These are phyloP conservation scores for Panthera leo DNA, from an alignment of 2,113 vertebrate genomes.

Conservation along the genomic window DNA sequence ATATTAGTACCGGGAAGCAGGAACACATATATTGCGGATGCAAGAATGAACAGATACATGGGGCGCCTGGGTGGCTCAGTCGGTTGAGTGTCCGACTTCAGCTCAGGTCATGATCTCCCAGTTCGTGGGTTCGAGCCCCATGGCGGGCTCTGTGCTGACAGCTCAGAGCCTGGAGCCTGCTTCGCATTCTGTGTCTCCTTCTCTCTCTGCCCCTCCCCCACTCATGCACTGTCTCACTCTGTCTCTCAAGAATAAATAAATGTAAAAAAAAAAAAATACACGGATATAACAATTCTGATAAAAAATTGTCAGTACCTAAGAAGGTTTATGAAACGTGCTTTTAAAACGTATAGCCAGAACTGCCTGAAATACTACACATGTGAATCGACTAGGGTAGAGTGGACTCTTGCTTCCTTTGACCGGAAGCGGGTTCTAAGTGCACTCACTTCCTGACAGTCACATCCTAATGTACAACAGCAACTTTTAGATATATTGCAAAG, in stretches of 20 bases:
- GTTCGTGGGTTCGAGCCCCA: too few species aligned
- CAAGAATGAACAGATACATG: background rate
- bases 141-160: too few species aligned
- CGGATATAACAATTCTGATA: background rate
- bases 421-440: background rate
- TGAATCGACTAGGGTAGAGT: background rate
- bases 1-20: background rate
- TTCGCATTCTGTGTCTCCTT: too few species aligned
- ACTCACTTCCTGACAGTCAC: background rate
- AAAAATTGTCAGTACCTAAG: background rate
- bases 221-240: too few species aligned
- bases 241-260: too few species aligned
- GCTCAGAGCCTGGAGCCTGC: too few species aligned
- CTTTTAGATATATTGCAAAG: background rate
- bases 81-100: too few species aligned
- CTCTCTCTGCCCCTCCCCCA: too few species aligned
- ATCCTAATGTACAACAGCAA: background rate
- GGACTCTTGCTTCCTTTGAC: background rate
- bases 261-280: too few species aligned
- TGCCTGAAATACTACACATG: background rate
- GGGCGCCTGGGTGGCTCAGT: too few species aligned
- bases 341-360: background rate
- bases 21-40: background rate
- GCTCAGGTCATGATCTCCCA: too few species aligned
- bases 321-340: background rate